Evolutionary conservation across 2,113 vertebrate species (phyloP).

Genomic region (Bettongia penicillata): DNA sequence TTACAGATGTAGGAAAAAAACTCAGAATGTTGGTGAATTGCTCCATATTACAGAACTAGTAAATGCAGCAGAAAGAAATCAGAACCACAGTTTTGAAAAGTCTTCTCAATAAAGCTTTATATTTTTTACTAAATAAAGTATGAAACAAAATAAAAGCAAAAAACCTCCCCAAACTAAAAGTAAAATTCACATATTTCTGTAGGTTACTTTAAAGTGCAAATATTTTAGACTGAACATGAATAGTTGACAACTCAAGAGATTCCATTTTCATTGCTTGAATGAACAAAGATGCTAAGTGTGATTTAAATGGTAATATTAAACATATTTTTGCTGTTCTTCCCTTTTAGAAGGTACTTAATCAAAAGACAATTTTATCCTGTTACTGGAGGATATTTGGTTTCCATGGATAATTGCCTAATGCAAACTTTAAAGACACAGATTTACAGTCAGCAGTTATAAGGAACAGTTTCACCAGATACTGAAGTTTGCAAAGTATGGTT

Average conservation of each 20-base stretch:
- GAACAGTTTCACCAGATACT: constrained; percentile 36
- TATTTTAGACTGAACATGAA: not conserved
- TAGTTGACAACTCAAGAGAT: constrained; percentile 24
- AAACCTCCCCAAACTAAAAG: not conserved
- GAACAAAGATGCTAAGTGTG: constrained; percentile 50
- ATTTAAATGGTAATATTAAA: constrained; percentile 70
- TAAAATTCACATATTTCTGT: not conserved
- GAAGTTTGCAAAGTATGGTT: constrained; percentile 47
- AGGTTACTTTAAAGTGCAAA: not conserved
- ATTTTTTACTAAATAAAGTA: not conserved
- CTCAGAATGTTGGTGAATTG: not conserved
- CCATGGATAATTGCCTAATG: constrained; percentile 67
- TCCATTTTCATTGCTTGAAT: constrained; percentile 30
- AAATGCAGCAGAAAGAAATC: not conserved
- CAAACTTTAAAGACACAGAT: constrained; percentile 63
- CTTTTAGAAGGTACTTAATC: constrained; percentile 64
- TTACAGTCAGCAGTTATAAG: constrained; percentile 72
- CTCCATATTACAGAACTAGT: not conserved
- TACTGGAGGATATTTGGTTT: constrained; percentile 71
- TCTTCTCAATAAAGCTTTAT: not conserved
- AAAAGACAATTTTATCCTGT: constrained; percentile 59
- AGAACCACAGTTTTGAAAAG: not conserved
- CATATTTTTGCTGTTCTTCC: constrained; percentile 22
- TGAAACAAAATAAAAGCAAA: not conserved
- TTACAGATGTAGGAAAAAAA: not conserved